These are phyloP conservation scores for Tachina lurida DNA, from an alignment of 2,888 invertebrate species.

Conservation along the genomic window DNA sequence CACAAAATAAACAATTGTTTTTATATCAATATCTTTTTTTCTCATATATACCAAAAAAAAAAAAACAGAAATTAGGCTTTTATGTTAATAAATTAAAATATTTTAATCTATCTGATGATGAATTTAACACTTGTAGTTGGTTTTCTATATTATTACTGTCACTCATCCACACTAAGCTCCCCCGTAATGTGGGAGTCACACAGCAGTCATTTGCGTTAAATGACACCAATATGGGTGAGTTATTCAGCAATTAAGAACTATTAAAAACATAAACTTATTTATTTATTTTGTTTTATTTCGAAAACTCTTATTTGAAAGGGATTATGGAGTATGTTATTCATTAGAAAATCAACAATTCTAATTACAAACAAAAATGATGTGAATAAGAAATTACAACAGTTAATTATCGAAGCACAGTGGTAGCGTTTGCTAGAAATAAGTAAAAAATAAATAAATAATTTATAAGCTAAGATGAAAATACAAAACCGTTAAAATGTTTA, in stretches of 20 bases:
- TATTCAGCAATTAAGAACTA: constrained; percentile 62
- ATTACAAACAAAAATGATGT: constrained; percentile 2
- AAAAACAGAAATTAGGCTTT: constrained; percentile 14
- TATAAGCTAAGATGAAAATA: background rate
- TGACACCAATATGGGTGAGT: constrained; percentile 19
- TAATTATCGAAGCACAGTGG: constrained; percentile 23
- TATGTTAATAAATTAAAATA: constrained; percentile 1
- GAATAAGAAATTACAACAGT: background rate
- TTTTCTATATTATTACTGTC: constrained; percentile 8
- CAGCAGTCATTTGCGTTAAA: constrained; percentile 25
- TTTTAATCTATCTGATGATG: constrained; percentile 45
- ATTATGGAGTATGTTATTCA: constrained; percentile 5
- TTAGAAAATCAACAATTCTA: background rate
- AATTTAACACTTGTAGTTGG: constrained; percentile 55
- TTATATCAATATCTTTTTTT: background rate
- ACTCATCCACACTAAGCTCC: background rate
- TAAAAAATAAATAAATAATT: background rate
- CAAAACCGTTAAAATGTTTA: background rate
- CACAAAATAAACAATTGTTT: background rate
- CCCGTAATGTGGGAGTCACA: constrained; percentile 11
- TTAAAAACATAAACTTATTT: constrained; percentile 38
- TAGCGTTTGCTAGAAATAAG: background rate
- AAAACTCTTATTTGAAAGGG: constrained; percentile 12
- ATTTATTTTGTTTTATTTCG: background rate
- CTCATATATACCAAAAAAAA: background rate